Percentiles rank a stretch among this genome's conserved stretches.
phyloP scores from a whole-genome alignment of 2,113 vertebrate genomes.

The Pungitius pungitius region DNA sequence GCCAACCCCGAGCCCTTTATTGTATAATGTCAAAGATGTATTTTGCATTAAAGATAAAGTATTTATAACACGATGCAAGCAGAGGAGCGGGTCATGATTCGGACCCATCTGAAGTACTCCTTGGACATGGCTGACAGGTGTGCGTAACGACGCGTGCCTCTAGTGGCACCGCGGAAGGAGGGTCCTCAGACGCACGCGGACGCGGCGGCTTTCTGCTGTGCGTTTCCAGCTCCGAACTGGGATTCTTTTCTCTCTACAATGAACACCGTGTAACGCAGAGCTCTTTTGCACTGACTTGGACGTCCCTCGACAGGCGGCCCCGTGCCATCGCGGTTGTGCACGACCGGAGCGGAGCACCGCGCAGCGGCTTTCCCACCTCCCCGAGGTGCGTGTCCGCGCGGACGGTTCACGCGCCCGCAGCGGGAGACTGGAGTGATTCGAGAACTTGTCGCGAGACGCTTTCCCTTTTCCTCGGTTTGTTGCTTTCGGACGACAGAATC shows the following conservation, averaged over 20 bases:
- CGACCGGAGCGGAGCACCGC: slow-evolving; percentile 54
- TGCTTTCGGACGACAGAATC: slow-evolving; percentile 43
- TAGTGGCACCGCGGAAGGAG: slow-evolving; percentile 69
- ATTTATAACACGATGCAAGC: background rate
- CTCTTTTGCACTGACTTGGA: slow-evolving; percentile 32
- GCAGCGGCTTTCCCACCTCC: slow-evolving; percentile 20
- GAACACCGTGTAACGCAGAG: slow-evolving; percentile 35
- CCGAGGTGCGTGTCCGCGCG: slow-evolving; percentile 23
- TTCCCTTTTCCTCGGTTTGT: slow-evolving; percentile 7
- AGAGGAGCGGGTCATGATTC: slow-evolving; percentile 26
- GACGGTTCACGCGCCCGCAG: slow-evolving; percentile 19
- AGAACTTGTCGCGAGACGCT: slow-evolving; percentile 12
- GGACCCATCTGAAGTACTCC: slow-evolving; percentile 52
- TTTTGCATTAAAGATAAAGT: too few relatives aligned
- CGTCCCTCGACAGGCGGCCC: slow-evolving; percentile 20
- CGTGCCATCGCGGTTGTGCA: slow-evolving; percentile 48
- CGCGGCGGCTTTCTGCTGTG: slow-evolving; percentile 48
- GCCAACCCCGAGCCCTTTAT: background rate
- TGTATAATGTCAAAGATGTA: background rate
- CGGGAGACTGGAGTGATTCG: slow-evolving; percentile 33
- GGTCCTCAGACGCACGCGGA: slow-evolving; percentile 68
- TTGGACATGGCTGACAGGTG: slow-evolving; percentile 67
- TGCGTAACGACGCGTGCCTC: slow-evolving; percentile 77
- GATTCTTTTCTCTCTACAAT: slow-evolving; percentile 8
- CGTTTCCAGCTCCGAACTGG: slow-evolving; percentile 40